phyloP scores from a whole-genome alignment of 1,140 invertebrate genomes.

The Spodoptera frugiperda region DNA sequence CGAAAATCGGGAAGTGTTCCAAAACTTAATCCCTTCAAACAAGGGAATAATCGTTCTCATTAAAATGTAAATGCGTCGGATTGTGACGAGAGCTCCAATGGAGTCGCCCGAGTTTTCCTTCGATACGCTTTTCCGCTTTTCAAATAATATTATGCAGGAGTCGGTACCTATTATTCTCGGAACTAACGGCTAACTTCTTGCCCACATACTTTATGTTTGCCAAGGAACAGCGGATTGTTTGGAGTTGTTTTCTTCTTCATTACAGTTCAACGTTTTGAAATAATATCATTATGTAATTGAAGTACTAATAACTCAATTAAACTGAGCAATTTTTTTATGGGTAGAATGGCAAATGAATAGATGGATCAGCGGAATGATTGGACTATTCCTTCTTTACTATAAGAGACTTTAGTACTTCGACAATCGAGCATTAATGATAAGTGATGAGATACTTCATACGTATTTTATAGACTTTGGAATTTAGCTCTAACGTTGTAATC shows the following conservation, averaged over 20 bases:
- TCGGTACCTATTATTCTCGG: slow-evolving; percentile 44
- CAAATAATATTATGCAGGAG: slow-evolving; percentile 67
- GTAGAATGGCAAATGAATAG: too few species aligned
- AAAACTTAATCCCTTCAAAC: slow-evolving; percentile 71
- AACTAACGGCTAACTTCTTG: slow-evolving; percentile 50
- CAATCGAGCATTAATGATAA: too few species aligned
- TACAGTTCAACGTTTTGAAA: too few species aligned
- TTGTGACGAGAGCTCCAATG: slow-evolving; percentile 59
- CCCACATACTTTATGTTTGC: slow-evolving; percentile 60
- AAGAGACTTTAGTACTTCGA: too few species aligned
- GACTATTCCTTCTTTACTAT: neutral
- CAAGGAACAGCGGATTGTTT: slow-evolving; percentile 29
- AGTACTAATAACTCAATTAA: too few species aligned
- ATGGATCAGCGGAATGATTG: too few species aligned
- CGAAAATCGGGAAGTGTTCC: slow-evolving; percentile 57
- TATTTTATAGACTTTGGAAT: too few species aligned
- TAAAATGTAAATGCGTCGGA: slow-evolving; percentile 72
- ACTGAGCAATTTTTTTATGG: too few species aligned
- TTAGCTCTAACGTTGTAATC: too few species aligned
- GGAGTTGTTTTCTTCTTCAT: slow-evolving; percentile 27
- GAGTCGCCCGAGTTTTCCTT: slow-evolving; percentile 59
- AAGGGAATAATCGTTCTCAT: slow-evolving; percentile 73
- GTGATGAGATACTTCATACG: too few species aligned
- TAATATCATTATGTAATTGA: too few species aligned
- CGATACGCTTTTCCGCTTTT: slow-evolving; percentile 64